phyloP scores from a whole-genome alignment of 1,140 invertebrate genomes.

The Adelges cooleyi region DNA sequence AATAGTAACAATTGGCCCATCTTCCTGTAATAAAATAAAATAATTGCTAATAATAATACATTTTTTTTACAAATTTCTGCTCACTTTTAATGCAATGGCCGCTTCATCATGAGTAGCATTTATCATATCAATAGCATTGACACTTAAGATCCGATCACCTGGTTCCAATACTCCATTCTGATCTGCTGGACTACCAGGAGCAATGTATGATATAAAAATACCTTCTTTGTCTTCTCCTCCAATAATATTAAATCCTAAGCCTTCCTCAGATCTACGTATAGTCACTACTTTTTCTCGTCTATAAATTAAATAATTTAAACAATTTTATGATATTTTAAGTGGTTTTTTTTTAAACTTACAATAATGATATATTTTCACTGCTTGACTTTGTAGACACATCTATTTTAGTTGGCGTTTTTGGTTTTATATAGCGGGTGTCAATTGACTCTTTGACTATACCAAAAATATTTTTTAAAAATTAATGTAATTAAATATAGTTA shows the following conservation, averaged over 20 bases:
- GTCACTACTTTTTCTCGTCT: constrained; percentile 7
- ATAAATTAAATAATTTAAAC: neutral
- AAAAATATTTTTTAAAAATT: too few relatives aligned
- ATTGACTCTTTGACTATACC: constrained; percentile 14
- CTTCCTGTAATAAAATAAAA: constrained; percentile 50
- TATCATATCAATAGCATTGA: constrained; percentile 77
- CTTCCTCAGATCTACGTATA: constrained; percentile 35
- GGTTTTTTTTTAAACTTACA: neutral
- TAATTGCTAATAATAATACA: neutral
- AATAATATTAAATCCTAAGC: constrained; percentile 95
- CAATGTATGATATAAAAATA: constrained; percentile 95
- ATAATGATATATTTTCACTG: constrained; percentile 9
- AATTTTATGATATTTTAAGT: neutral
- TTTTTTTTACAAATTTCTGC: neutral
- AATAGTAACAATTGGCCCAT: constrained; percentile 83
- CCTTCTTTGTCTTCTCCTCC: constrained; percentile 97
- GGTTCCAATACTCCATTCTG: constrained; percentile 72
- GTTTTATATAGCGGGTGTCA: constrained; percentile 10
- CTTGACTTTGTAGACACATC: constrained; percentile 7
- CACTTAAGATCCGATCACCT: constrained; percentile 86
- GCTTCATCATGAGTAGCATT: constrained; percentile 94
- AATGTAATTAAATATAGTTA: too few relatives aligned
- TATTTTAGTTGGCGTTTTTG: constrained; percentile 4
- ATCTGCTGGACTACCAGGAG: constrained; percentile 92
- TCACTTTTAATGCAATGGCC: constrained; percentile 55